Evolutionary conservation across 2,113 vertebrate genomes (phyloP).

Genomic region (Salvelinus sp.): DNA sequence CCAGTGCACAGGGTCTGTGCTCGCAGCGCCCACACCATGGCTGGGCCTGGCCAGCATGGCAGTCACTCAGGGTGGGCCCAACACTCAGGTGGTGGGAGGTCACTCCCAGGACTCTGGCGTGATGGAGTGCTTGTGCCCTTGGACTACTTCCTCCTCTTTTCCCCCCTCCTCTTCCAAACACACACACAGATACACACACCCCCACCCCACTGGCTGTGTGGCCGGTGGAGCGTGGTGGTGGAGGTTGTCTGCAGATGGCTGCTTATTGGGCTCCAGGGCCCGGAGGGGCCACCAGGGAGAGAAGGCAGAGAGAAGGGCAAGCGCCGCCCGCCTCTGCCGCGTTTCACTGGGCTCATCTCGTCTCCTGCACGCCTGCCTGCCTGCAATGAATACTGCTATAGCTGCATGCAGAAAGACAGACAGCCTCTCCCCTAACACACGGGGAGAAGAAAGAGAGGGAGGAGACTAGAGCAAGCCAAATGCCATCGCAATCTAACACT

Average conservation of each 20-base stretch:
- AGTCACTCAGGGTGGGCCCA: conserved; percentile 22
- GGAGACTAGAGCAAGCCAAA: not conserved
- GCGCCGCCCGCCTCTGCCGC: not conserved
- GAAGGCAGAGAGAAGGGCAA: conserved; percentile 11
- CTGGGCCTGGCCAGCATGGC: conserved; percentile 16
- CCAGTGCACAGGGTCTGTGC: conserved; percentile 65
- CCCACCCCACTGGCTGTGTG: conserved; percentile 44
- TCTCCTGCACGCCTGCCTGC: not conserved
- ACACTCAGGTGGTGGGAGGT: conserved; percentile 34
- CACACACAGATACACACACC: conserved; percentile 42
- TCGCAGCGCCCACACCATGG: conserved; percentile 38
- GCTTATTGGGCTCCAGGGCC: conserved; percentile 79
- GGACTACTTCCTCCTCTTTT: conserved; percentile 57
- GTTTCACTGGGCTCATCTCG: conserved; percentile 23
- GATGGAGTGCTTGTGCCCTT: conserved; percentile 71
- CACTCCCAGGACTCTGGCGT: conserved; percentile 63
- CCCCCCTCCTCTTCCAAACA: conserved; percentile 3
- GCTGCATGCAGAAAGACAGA: not conserved
- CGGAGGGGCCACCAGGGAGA: conserved; percentile 47
- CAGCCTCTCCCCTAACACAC: not conserved
- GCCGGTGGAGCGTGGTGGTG: conserved; percentile 65
- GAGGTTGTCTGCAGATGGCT: conserved; percentile 76
- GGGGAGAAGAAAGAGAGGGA: conserved; percentile 7
- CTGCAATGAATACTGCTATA: not conserved
- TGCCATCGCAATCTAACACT: conserved; percentile 7